A percentile compares a stretch with the other conserved stretches of the same genome.
Conservation (phyloP, 30 jellyfish, hydroid and myxozoan genomes). For the Catostylus mosaicus region DNA sequence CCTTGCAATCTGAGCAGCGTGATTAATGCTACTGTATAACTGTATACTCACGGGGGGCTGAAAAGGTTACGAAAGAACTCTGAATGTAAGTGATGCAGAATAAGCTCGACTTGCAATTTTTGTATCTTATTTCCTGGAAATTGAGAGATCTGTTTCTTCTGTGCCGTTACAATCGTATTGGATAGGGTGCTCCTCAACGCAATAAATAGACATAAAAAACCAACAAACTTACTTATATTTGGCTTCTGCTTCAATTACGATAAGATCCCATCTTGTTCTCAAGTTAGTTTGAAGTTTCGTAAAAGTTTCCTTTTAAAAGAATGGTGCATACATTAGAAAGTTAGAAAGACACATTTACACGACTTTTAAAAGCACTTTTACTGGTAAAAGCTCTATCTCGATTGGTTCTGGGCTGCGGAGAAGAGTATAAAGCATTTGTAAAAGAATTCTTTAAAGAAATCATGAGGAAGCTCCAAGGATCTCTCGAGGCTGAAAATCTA, state of each 20-base stretch:
- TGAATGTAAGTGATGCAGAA: too few species aligned
- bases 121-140: too few species aligned
- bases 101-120: too few species aligned
- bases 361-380: background rate
- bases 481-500: background rate
- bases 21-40: too few species aligned
- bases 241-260: conserved; percentile 93
- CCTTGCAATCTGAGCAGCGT: too few species aligned
- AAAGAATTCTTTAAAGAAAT: background rate
- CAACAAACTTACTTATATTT: conserved; percentile 48
- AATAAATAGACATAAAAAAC: background rate
- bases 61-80: too few species aligned
- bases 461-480: background rate
- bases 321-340: background rate
- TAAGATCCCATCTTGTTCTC: conserved; percentile 83
- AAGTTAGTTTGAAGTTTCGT: conserved; percentile 67
- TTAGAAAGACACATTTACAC: background rate
- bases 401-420: background rate
- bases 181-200: too few species aligned
- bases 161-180: too few species aligned
- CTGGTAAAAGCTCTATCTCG: background rate
- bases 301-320: conserved; percentile 47
- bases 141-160: too few species aligned
- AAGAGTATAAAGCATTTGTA: background rate
- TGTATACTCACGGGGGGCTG: too few species aligned